Evolutionary conservation across 2,888 invertebrate species (phyloP), one percentile per base, ranked within the genome.

Genomic region (Drosophila mayaguana): DNA sequence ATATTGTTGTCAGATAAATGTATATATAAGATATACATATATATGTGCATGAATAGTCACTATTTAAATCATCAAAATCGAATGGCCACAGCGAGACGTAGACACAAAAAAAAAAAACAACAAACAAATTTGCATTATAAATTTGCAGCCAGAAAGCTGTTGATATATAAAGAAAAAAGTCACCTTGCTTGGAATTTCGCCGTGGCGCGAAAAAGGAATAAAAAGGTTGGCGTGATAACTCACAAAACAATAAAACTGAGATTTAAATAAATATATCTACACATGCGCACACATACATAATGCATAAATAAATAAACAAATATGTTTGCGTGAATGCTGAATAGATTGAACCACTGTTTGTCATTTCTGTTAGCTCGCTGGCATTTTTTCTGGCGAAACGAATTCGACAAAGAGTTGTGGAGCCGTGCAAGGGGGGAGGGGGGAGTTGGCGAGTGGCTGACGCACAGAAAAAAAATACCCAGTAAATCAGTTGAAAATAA

Each of bases 121-220:
- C 16, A 60, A 76, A n/a, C n/a, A n/a, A 68, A 90, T 89, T 89
- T 90, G 88, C 80, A 89, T 88, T 89, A 81, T 77, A 90, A 90
- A 89, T 90, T 88, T 72, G 82, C 83, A 76, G 79, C 89, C 83
- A 81, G 81, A 89, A 88, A 88, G 66, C 64, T 60, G 51, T 67
- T 54, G 59, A 62, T 57, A 50, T 36, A 22, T n/a, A 57, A 70
- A 81, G 48, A 50, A 75, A 87, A 80, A 85, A 89, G 83, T 89
- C 90, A 89, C 90, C 89, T 89, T 90, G 90, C 84, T 54, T 81
- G 90, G 90, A 89, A 89, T 90, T 89, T 89, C 72, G 83, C 74
- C 74, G 72, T 71, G 62, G 62, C 56, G 61, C 55, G 48, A 46
- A 70, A 70, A 65, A 48, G 50, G 62, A 73, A 36, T 57, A 72